Conservation (phyloP, 2,888 invertebrate genomes). For the Philhelius pedissequus region DNA sequence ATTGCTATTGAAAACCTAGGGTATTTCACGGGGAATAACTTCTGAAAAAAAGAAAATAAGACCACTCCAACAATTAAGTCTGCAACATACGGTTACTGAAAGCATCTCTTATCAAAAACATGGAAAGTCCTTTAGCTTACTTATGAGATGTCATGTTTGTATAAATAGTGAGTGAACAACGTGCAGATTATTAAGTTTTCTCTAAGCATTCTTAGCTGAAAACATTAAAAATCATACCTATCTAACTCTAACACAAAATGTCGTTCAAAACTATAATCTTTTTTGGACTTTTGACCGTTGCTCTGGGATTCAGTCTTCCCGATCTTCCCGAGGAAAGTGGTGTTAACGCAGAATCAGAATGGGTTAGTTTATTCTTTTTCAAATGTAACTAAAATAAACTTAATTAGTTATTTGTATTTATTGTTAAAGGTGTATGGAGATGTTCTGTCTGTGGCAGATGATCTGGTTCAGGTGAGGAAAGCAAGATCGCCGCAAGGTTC, state of each 20-base stretch:
- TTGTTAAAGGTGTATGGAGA: not conserved
- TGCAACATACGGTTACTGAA: not conserved
- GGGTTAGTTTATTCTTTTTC: not conserved
- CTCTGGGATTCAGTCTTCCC: constrained; percentile 15
- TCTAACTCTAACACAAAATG: not conserved
- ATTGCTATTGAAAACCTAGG: not conserved
- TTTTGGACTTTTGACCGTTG: constrained; percentile 16
- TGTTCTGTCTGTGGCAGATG: not conserved
- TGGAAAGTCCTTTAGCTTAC: not conserved
- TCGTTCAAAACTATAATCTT: constrained; percentile 26
- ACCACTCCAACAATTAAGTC: not conserved
- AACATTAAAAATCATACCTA: not conserved
- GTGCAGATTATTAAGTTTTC: not conserved
- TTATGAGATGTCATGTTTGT: not conserved
- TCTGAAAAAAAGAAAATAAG: not conserved
- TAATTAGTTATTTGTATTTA: not conserved
- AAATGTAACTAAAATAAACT: not conserved
- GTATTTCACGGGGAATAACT: not conserved
- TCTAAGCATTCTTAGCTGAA: not conserved
- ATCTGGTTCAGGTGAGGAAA: not conserved
- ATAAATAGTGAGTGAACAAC: not conserved
- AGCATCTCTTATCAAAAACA: not conserved
- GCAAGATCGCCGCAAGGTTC: constrained; percentile 1
- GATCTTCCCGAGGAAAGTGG: constrained; percentile 13
- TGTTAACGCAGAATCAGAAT: not conserved